Percentiles rank a stretch among this genome's conserved stretches.
phyloP scores from a whole-genome alignment of 2,113 vertebrate genomes.

The Paramormyrops kingsleyae region DNA sequence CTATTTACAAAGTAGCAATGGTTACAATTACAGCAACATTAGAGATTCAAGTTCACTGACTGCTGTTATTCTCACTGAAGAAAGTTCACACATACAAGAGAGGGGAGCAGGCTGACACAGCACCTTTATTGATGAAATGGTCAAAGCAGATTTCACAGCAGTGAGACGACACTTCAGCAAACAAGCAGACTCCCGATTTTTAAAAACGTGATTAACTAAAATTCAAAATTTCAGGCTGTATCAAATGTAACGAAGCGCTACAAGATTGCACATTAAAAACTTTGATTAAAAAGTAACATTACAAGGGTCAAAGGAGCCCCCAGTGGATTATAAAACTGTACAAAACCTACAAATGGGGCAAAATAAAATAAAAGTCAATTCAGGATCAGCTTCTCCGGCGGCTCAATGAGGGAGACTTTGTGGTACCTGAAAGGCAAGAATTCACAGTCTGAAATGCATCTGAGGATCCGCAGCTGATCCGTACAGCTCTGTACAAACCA shows the following conservation, averaged over 20 bases:
- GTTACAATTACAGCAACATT: neutral
- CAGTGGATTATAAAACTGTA: neutral
- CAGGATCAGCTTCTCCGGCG: slow-evolving; percentile 62
- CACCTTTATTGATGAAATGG: slow-evolving; percentile 16
- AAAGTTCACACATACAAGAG: neutral
- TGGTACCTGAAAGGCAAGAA: slow-evolving; percentile 64
- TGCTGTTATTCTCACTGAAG: neutral
- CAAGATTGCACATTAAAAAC: slow-evolving; percentile 41
- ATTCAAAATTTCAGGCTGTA: slow-evolving; percentile 27
- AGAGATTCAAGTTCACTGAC: neutral
- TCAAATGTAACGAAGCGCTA: slow-evolving; percentile 35
- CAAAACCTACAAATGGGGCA: neutral
- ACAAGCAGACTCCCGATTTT: neutral
- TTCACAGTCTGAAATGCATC: neutral
- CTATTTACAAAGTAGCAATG: neutral
- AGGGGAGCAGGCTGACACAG: neutral
- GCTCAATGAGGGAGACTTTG: slow-evolving; percentile 75
- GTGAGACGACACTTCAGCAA: neutral
- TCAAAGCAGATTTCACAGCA: neutral
- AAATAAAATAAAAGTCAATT: slow-evolving; percentile 33
- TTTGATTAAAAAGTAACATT: slow-evolving; percentile 25
- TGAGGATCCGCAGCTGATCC: no score
- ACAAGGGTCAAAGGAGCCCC: slow-evolving; percentile 16
- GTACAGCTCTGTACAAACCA: neutral
- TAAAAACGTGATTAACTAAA: slow-evolving; percentile 50